Base-by-base conservation (phyloP, 2,888 invertebrate species). In the Gastracanthus pulcherrimus region DNA sequence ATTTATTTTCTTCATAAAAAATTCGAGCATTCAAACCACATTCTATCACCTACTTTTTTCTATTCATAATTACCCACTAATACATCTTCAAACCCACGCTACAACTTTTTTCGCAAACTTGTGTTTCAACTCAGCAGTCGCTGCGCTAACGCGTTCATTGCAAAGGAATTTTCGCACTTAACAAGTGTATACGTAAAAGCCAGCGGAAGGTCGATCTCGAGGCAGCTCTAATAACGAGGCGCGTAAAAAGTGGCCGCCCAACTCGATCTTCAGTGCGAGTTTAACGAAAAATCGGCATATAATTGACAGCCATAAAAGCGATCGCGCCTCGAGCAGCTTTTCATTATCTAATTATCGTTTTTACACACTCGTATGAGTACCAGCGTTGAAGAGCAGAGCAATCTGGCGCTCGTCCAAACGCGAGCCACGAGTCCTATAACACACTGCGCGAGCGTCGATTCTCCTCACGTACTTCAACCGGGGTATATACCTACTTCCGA, bases 311-410 rank as follows among this genome's bases (percentile, higher is more conserved):
- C 26, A 26, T 55, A 19, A 11, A 26, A 16, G n/a, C 9, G 34
- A 31, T 16, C 70, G 29, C n/a, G 31, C n/a, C 31, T 29, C 41
- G 26, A 45, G 5, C 23, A 31, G 58, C 19, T 3, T 60, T 62
- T 62, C 36, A 64, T 64, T 71, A 78, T 66, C 45, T 55, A 72
- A 78, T 71, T 72, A 66, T 19, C 55, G 67, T 67, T 74, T 66
- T 74, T 55, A 67, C 67, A 16, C 7, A 19, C 23, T 3, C 13
- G 19, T 26, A 0, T 5, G 3, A 16, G 16, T 29, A 11, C n/a
- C n/a, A 13, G 16, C 23, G 6, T 6, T 19, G 36, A 29, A 31
- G 16, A 2, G 3, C 23, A 9, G 64, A 74, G n/a, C n/a, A n/a
- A 6, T 23, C 13, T 16, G 64, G 31, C 64, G 9, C 2, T 67